Evolutionary conservation across 2,888 invertebrate species (phyloP), one percentile per base, ranked within the genome.

Genomic region (Caradrina kadenii): DNA sequence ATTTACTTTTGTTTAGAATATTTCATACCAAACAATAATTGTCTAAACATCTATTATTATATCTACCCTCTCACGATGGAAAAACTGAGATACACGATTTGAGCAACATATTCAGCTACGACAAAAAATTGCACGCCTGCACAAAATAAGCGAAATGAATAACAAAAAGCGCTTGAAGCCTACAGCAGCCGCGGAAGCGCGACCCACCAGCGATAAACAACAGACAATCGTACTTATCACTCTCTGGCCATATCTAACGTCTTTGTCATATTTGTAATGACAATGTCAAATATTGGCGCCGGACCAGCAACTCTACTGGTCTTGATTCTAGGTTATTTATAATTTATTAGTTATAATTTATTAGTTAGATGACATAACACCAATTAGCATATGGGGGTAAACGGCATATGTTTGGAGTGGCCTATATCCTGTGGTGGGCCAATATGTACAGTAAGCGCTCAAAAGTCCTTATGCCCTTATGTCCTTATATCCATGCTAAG

Each of bases 81-180:
- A 35, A 8, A 35, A 35, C 1, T 35, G 35, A 35, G 35, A 35
- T 35, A 35, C 35, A 8, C 1, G 8, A 35, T 35, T 8, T 35
- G 8, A 35, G 31, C 35, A 35, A 0, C 35, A 35, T 35, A 35
- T 7, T 5, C 5, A 0, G 2, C 4, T 7, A 31, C 59, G 56
- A 70, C 53, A 11, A 55, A 61, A 26, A 63, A 8, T 71, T 42
- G 74, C 74, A 59, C 21, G 66, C 22, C 35, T 71, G 59, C 53
- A 21, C 0, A 2, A 59, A 61, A 50, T 54, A 35, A 63, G 49
- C 26, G 19, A 60, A 66, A 71, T 67, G 61, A 71, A 69, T 54
- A 79, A 79, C 70, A 74, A 82, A 79, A 79, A 74, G 35, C 61
- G 48, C 31, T 63, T 39, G 69, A 62, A 67, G 31, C 35, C 19